A percentile compares a stretch with the other conserved stretches of the same genome.
These are phyloP conservation scores for Ecdyonurus torrentis DNA, from an alignment of 2,888 invertebrate genomes.

Conservation along the genomic window DNA sequence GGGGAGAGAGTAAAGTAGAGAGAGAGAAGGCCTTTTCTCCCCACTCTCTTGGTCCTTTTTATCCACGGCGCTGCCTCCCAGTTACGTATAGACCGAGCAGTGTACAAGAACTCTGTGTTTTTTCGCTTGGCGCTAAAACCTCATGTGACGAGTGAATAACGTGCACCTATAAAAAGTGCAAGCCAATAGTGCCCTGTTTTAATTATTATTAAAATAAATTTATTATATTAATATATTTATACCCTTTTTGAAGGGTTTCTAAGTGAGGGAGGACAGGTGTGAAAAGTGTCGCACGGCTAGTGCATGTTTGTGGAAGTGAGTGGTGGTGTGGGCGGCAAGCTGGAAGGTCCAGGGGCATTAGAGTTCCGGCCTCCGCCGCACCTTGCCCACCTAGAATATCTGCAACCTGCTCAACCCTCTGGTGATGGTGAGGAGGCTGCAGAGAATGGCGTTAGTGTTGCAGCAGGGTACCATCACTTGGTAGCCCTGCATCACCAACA, in stretches of 20 bases:
- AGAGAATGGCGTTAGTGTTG: not conserved
- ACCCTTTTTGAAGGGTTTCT: not conserved
- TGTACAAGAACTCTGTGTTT: not conserved
- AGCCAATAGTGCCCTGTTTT: not conserved
- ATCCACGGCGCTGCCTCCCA: conserved; percentile 6
- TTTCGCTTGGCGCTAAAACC: not conserved
- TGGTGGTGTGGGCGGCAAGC: not conserved
- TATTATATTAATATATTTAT: not conserved
- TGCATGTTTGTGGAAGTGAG: conserved; percentile 1
- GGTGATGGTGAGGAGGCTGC: not conserved
- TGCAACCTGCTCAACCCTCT: not conserved
- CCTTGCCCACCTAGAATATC: conserved; percentile 6
- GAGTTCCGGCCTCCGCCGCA: conserved; percentile 10
- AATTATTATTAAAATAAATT: too few relatives aligned
- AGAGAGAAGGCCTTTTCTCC: not conserved
- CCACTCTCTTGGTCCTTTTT: not conserved
- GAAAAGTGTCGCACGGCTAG: too few relatives aligned
- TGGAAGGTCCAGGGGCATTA: conserved; percentile 2
- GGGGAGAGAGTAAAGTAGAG: not conserved
- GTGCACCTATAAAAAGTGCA: not conserved
- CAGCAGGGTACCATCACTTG: conserved; percentile 6
- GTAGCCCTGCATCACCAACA: conserved; percentile 7
- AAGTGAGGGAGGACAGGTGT: not conserved
- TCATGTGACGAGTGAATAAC: not conserved
- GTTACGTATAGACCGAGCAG: not conserved